Conservation (phyloP, 92 coral and sea anemone species). For the Zoanthus gigantus region DNA sequence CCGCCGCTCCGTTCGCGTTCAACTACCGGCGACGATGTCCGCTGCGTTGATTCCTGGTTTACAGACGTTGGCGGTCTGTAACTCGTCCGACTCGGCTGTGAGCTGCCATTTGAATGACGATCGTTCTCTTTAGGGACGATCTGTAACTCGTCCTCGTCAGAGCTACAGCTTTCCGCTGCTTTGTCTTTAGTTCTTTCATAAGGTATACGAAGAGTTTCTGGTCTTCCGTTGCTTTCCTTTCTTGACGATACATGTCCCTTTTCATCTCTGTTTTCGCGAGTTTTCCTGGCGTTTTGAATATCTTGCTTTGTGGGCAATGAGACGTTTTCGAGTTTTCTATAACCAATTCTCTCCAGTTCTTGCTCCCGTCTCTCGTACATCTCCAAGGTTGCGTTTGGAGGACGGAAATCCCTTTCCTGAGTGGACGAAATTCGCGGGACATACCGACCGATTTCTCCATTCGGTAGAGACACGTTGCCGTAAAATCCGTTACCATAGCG, state of each 20-base stretch:
- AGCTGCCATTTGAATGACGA: not conserved
- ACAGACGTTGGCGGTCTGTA: conserved; percentile 13
- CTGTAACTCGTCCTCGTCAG: conserved; percentile 64
- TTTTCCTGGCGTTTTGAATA: conserved; percentile 36
- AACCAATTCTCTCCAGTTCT: conserved; percentile 73
- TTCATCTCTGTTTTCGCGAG: conserved; percentile 38
- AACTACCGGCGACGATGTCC: conserved; percentile 30
- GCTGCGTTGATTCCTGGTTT: not conserved
- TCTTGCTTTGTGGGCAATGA: conserved; percentile 32
- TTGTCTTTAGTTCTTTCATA: conserved; percentile 24
- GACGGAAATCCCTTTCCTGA: conserved; percentile 80
- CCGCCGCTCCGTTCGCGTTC: conserved; percentile 47
- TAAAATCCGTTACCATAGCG: conserved; percentile 24
- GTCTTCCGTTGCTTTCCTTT: conserved; percentile 11
- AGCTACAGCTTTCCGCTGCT: conserved; percentile 52
- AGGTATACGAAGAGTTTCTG: conserved; percentile 20
- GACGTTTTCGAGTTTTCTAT: conserved; percentile 47
- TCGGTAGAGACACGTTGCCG: conserved; percentile 44
- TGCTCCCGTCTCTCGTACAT: conserved; percentile 83
- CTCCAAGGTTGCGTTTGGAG: conserved; percentile 86
- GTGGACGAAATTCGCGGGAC: conserved; percentile 57
- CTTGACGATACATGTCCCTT: not conserved
- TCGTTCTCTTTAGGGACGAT: conserved; percentile 23
- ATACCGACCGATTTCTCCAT: conserved; percentile 53
- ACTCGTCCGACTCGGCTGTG: conserved; percentile 12